phyloP scores from a whole-genome alignment of 2,797 vertebrate genomes.

The Lagodon rhomboides region DNA sequence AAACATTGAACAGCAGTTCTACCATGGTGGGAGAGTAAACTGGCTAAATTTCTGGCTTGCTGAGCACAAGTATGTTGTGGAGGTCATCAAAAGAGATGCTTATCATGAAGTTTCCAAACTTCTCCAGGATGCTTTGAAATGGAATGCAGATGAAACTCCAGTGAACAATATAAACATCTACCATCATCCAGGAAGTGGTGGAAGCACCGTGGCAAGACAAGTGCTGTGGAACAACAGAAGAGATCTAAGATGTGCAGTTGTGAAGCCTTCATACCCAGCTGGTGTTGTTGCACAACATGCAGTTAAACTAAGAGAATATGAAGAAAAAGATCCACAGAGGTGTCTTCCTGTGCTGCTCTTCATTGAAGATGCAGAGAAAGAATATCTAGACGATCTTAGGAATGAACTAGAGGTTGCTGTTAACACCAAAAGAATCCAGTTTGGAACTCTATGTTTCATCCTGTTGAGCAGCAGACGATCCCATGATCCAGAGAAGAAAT shows the following conservation, averaged over 20 bases:
- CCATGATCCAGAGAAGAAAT: constrained; percentile 83
- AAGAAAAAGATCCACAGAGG: constrained; percentile 83
- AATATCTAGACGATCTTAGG: constrained; percentile 85
- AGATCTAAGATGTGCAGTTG: constrained; percentile 85
- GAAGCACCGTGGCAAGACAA: constrained; percentile 90
- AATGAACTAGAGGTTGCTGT: constrained; percentile 79
- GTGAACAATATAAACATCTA: constrained; percentile 86
- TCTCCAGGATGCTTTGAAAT: constrained; percentile 68
- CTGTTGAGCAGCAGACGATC: constrained; percentile 87
- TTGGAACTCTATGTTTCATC: constrained; percentile 83
- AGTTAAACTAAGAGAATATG: constrained; percentile 85
- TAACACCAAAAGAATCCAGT: constrained; percentile 74
- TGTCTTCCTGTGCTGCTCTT: constrained; percentile 87
- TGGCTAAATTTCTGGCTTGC: constrained; percentile 85
- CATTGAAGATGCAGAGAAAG: constrained; percentile 87
- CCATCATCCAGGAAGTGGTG: constrained; percentile 91
- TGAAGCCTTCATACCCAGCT: constrained; percentile 78
- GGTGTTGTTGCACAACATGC: constrained; percentile 82
- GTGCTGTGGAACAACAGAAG: constrained; percentile 88
- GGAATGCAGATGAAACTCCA: constrained; percentile 56
- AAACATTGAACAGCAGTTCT: constrained; percentile 84
- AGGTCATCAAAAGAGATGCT: constrained; percentile 83
- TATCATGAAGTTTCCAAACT: constrained; percentile 72
- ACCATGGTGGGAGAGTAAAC: constrained; percentile 81
- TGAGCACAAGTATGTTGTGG: constrained; percentile 72